phyloP scores from a whole-genome alignment of 2,888 invertebrate genomes.

The Drosophila rubida region DNA sequence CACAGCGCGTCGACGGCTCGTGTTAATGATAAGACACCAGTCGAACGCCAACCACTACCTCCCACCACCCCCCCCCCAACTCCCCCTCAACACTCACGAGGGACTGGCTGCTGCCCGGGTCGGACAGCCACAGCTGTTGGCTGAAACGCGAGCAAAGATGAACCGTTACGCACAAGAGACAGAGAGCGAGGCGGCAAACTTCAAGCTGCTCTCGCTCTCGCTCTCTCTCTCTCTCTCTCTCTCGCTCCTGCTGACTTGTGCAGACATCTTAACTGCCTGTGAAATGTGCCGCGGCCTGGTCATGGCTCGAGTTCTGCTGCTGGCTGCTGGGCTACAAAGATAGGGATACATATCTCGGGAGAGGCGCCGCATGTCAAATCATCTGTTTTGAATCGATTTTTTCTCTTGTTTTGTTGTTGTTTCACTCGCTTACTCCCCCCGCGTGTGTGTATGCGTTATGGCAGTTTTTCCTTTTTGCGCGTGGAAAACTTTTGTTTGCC shows the following conservation, averaged over 20 bases:
- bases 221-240: neutral
- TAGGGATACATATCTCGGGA: constrained; percentile 35
- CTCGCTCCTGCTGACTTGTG: constrained; percentile 4
- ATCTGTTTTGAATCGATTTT: constrained; percentile 79
- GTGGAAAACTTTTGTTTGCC: constrained; percentile 42
- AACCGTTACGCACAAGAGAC: too few species aligned
- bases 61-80: neutral
- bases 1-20: constrained; percentile 16
- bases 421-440: constrained; percentile 7
- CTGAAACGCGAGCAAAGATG: constrained; percentile 44
- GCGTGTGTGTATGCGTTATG: constrained; percentile 17
- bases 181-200: too few species aligned
- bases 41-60: constrained; percentile 6
- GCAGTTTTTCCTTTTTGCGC: constrained; percentile 14
- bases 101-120: constrained; percentile 19
- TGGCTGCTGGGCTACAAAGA: constrained; percentile 28
- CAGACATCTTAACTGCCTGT: constrained; percentile 54
- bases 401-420: constrained; percentile 53
- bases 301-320: neutral
- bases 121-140: constrained; percentile 57
- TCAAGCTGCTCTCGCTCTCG: too few species aligned
- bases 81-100: neutral
- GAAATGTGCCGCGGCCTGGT: constrained; percentile 38
- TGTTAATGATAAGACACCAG: constrained; percentile 70
- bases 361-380: constrained; percentile 65